phyloP scores from a whole-genome alignment of 37 sponge, comb jelly and placozoan genomes.

The Corticium candelabrum region DNA sequence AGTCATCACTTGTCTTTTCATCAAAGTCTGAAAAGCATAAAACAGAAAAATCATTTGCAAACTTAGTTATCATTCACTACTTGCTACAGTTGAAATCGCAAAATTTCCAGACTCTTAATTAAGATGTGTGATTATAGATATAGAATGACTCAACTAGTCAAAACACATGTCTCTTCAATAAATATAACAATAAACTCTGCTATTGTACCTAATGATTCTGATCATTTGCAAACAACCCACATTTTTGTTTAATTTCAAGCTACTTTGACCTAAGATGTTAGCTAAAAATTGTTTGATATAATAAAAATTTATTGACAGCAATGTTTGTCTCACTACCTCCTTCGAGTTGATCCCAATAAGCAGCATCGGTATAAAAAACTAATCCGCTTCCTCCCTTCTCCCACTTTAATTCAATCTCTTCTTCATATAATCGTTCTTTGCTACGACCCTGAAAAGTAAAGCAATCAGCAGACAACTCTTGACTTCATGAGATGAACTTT shows the following conservation, averaged over 20 bases:
- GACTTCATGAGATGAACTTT: not conserved
- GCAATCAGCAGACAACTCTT: not conserved
- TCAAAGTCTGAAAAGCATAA: not conserved
- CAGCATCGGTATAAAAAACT: slow-evolving; percentile 90
- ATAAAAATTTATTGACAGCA: not conserved
- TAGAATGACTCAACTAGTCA: too few relatives aligned
- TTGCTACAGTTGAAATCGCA: too few relatives aligned
- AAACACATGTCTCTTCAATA: too few relatives aligned
- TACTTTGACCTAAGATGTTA: too few relatives aligned
- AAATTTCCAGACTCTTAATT: too few relatives aligned
- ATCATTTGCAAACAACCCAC: too few relatives aligned
- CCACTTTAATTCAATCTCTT: slow-evolving; percentile 88
- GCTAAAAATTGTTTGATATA: not conserved
- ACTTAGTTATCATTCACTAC: too few relatives aligned
- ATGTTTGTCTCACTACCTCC: slow-evolving; percentile 55
- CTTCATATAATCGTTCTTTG: slow-evolving; percentile 67
- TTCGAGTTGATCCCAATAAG: slow-evolving; percentile 75
- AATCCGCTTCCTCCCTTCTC: slow-evolving; percentile 91
- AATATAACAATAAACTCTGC: too few relatives aligned
- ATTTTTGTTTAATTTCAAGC: too few relatives aligned
- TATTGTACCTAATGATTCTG: too few relatives aligned
- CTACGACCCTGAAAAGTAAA: slow-evolving; percentile 47
- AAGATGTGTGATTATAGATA: too few relatives aligned
- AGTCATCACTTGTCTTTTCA: slow-evolving; percentile 53
- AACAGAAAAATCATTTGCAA: too few relatives aligned